Evolutionary conservation across 2,888 invertebrate genomes (phyloP).

Genomic region (Thecocarcelia acutangulata): DNA sequence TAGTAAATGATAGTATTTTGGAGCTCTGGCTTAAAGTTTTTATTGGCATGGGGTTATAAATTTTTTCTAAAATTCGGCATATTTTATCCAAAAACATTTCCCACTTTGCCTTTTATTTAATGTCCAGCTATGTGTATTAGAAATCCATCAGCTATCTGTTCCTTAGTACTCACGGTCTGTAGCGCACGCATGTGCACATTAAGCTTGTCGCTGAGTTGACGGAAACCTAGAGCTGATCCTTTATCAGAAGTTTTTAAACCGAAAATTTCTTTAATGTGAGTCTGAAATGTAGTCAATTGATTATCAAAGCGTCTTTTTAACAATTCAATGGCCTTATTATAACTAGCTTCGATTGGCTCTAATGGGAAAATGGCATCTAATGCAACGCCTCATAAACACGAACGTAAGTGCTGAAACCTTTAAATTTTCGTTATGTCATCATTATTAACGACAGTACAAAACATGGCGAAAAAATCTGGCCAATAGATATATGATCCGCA

Average conservation of each 20-base stretch:
- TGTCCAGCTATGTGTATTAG: too few species aligned
- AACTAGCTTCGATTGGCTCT: too few species aligned
- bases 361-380: too few species aligned
- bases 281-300: conserved; percentile 70
- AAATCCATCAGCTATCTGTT: too few species aligned
- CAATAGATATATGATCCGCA: conserved; percentile 59
- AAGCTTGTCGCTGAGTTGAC: conserved; percentile 62
- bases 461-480: conserved; percentile 66
- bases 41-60: conserved; percentile 26
- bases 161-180: conserved; percentile 54
- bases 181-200: conserved; percentile 57
- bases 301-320: too few species aligned
- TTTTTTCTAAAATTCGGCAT: conserved; percentile 46
- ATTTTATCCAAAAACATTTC: conserved; percentile 49
- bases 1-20: conserved; percentile 1
- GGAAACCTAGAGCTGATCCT: too few species aligned
- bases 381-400: too few species aligned
- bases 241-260: conserved; percentile 55
- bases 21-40: conserved; percentile 1
- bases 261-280: conserved; percentile 66
- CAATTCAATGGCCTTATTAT: too few species aligned
- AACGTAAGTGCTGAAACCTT: conserved; percentile 63
- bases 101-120: conserved; percentile 25
- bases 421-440: conserved; percentile 61
- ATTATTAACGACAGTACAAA: conserved; percentile 53